These are phyloP conservation scores for Zaprionus lachaisei DNA, from an alignment of 1,140 invertebrate genomes.

Conservation along the genomic window DNA sequence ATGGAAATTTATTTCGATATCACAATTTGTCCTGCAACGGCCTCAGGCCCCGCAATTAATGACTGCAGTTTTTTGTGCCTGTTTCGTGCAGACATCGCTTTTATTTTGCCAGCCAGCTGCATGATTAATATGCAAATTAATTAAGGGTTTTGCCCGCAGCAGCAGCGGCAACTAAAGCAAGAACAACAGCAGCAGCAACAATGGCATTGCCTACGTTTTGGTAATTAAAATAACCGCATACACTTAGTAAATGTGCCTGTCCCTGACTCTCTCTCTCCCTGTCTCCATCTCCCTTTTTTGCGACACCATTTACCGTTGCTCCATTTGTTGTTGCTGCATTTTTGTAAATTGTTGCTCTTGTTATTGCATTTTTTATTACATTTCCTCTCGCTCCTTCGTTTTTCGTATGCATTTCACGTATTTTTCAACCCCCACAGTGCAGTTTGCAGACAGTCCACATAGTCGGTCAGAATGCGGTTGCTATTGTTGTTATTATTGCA, in stretches of 20 bases:
- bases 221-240: conserved; percentile 82
- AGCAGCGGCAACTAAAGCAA: conserved; percentile 28
- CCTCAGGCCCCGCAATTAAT: conserved; percentile 59
- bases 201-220: conserved; percentile 67
- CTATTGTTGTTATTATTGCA: conserved; percentile 7
- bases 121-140: conserved; percentile 84
- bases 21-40: conserved; percentile 19
- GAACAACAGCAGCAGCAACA: conserved; percentile 43
- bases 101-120: conserved; percentile 59
- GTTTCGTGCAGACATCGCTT: conserved; percentile 13
- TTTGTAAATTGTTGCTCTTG: conserved; percentile 76
- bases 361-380: conserved; percentile 81
- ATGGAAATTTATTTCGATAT: conserved; percentile 56
- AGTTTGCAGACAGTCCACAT: conserved; percentile 29
- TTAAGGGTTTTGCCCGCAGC: conserved; percentile 78
- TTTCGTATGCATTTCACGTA: conserved; percentile 19
- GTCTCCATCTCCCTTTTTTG: background rate
- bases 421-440: conserved; percentile 56
- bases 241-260: conserved; percentile 67
- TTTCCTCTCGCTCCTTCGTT: conserved; percentile 42
- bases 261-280: background rate
- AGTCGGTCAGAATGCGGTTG: conserved; percentile 44
- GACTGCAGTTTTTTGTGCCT: conserved; percentile 51
- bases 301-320: conserved; percentile 47
- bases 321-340: conserved; percentile 63